Percentiles rank a stretch among this genome's conserved stretches.
phyloP scores from a whole-genome alignment of 2,113 vertebrate genomes.

The Scomber scombrus region DNA sequence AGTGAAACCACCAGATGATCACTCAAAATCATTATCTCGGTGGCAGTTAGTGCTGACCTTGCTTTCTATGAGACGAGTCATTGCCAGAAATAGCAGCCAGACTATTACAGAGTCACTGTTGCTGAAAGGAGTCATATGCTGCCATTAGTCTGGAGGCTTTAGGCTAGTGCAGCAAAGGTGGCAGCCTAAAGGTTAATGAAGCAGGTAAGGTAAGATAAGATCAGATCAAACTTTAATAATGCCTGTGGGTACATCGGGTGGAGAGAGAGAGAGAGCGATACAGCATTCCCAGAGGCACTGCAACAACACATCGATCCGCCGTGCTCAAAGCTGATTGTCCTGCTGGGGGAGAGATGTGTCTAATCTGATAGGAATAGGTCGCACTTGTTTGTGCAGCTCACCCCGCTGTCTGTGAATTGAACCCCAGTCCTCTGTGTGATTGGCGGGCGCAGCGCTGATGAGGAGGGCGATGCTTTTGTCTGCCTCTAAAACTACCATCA shows the following conservation, averaged over 20 bases:
- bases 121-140: conserved; percentile 28
- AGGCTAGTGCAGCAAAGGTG: conserved; percentile 13
- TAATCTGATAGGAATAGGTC: conserved; percentile 37
- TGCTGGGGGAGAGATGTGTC: conserved; percentile 25
- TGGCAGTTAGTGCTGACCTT: conserved; percentile 40
- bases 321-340: conserved; percentile 31
- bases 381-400: conserved; percentile 15
- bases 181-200: conserved; percentile 25
- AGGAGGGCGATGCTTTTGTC: conserved; percentile 1
- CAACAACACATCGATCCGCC: conserved; percentile 18
- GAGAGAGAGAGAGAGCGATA: background rate
- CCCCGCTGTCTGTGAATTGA: conserved; percentile 8
- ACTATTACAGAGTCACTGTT: conserved; percentile 7
- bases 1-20: conserved; percentile 19
- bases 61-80: conserved; percentile 17
- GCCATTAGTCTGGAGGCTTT: background rate
- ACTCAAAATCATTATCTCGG: conserved; percentile 1
- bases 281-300: conserved; percentile 6
- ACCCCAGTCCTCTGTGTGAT: background rate
- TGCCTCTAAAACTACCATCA: background rate
- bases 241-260: background rate
- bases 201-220: conserved; percentile 13
- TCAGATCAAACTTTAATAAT: conserved; percentile 47
- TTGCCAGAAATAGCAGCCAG: conserved; percentile 27
- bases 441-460: background rate